These are phyloP conservation scores for Lanius ludovicianus DNA, from an alignment of 2,113 vertebrate genomes.

Conservation along the genomic window DNA sequence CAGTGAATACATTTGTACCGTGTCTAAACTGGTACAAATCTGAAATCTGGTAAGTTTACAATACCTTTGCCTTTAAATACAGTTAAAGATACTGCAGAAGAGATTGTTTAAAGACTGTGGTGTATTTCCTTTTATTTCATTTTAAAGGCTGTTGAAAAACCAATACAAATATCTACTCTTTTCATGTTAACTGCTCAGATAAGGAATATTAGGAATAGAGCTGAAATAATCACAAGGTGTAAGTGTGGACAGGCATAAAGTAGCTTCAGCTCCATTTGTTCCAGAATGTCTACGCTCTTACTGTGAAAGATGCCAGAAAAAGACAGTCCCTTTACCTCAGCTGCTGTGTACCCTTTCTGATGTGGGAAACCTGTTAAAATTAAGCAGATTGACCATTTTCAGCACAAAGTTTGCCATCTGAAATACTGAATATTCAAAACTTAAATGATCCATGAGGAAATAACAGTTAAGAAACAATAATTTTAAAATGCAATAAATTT, in stretches of 20 bases:
- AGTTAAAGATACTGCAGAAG: background rate
- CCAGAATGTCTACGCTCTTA: background rate
- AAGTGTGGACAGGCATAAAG: background rate
- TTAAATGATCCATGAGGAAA: background rate
- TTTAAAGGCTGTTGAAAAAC: background rate
- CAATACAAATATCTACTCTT: background rate
- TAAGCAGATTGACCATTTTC: background rate
- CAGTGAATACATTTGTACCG: fast-evolving
- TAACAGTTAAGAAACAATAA: background rate
- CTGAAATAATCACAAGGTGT: background rate
- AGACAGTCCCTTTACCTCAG: background rate
- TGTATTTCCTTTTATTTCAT: background rate
- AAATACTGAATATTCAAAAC: background rate
- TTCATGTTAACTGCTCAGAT: background rate
- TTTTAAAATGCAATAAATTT: background rate
- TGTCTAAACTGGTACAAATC: background rate
- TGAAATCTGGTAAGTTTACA: background rate
- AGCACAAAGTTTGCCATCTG: background rate
- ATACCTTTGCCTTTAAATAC: background rate
- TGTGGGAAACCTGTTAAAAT: background rate
- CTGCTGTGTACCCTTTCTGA: background rate
- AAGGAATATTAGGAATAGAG: background rate
- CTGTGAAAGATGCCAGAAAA: background rate
- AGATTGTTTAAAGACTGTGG: background rate
- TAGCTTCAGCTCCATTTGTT: background rate